Conservation (phyloP, 2,888 invertebrate species). For the Syritta pipiens region DNA sequence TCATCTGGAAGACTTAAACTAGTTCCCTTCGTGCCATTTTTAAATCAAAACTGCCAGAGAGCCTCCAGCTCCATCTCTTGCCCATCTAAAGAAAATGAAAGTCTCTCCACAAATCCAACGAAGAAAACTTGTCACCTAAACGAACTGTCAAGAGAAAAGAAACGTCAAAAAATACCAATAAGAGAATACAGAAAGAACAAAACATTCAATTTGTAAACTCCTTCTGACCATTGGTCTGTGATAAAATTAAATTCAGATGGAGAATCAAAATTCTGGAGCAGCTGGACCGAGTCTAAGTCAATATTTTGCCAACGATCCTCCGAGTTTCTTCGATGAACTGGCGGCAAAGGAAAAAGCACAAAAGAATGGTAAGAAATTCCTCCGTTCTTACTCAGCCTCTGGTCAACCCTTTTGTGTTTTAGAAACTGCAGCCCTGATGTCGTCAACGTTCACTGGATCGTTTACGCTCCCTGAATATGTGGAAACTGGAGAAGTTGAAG, state of each 20-base stretch:
- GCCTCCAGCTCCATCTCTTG: slow-evolving; percentile 21
- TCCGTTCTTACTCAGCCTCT: not conserved
- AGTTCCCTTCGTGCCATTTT: no score
- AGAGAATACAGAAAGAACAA: not conserved
- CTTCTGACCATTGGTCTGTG: slow-evolving; percentile 12
- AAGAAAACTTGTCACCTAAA: slow-evolving; percentile 2
- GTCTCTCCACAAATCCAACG: slow-evolving; percentile 15
- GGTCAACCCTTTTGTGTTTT: not conserved
- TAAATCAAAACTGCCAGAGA: no score
- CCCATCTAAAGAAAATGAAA: not conserved
- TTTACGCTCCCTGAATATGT: slow-evolving; percentile 77
- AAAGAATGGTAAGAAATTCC: slow-evolving; percentile 27
- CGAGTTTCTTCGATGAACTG: slow-evolving; percentile 79
- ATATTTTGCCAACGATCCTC: slow-evolving; percentile 79
- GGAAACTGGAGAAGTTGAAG: slow-evolving; percentile 74
- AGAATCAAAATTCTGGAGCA: slow-evolving; percentile 51
- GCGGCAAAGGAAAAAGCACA: slow-evolving; percentile 66
- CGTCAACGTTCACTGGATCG: slow-evolving; percentile 74
- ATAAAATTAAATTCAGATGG: slow-evolving; percentile 49
- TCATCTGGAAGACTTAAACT: no score
- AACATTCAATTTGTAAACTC: slow-evolving; percentile 7
- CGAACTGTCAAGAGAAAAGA: not conserved
- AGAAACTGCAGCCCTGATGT: slow-evolving; percentile 43
- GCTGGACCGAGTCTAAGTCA: slow-evolving; percentile 75
- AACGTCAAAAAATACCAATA: slow-evolving; percentile 12